A percentile compares a stretch with the other conserved stretches of the same genome.
These are phyloP conservation scores for Sesia apiformis DNA, from an alignment of 2,888 invertebrate genomes.

Conservation along the genomic window DNA sequence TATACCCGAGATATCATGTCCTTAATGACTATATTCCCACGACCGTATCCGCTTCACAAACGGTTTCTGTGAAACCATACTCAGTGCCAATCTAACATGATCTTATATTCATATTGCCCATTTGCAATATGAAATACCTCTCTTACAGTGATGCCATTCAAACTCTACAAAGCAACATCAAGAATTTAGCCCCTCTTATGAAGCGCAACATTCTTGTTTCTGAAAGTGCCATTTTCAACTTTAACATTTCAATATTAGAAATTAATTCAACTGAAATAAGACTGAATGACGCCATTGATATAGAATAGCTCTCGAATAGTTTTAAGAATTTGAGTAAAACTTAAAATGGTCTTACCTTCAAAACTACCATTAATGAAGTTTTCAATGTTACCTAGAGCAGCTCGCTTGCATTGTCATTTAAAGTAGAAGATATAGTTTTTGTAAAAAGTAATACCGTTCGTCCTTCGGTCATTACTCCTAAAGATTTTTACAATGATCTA, in stretches of 20 bases:
- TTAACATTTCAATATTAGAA: not conserved
- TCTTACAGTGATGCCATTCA: conserved; percentile 13
- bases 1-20: too few relatives aligned
- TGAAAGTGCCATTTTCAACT: not conserved
- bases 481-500: conserved; percentile 12
- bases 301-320: conserved; percentile 1
- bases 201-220: conserved; percentile 4
- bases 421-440: conserved; percentile 10
- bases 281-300: not conserved
- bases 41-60: too few relatives aligned
- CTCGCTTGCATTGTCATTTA: conserved; percentile 9
- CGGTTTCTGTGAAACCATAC: too few relatives aligned
- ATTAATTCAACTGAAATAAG: not conserved
- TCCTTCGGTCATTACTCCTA: conserved; percentile 14
- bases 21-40: too few relatives aligned
- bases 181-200: conserved; percentile 9
- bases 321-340: conserved; percentile 6
- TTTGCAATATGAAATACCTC: too few relatives aligned
- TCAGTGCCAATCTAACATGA: too few relatives aligned
- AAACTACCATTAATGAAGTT: conserved; percentile 4
- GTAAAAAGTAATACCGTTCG: conserved; percentile 11
- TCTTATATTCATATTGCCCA: too few relatives aligned
- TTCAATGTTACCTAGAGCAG: conserved; percentile 6
- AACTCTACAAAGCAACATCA: conserved; percentile 7
- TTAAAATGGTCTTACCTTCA: conserved; percentile 2